Evolutionary conservation across 2,888 invertebrate species (phyloP).

Genomic region (Heliconius hortense): DNA sequence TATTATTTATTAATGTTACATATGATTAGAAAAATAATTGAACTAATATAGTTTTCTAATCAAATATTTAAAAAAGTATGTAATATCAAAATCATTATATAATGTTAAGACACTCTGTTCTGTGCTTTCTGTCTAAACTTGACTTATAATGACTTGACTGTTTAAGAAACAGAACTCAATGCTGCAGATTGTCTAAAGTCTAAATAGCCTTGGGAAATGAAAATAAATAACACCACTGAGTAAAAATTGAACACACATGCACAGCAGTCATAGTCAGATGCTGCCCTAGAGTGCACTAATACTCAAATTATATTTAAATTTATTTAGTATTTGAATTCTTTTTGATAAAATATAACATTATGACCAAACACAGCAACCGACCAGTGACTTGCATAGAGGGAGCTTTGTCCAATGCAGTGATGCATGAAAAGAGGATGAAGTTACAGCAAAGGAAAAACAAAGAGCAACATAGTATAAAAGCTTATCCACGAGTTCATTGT

Average conservation of each 20-base stretch:
- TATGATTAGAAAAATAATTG: not conserved
- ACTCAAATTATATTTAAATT: no score
- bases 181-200: no score
- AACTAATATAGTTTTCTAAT: not conserved
- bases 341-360: not conserved
- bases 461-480: constrained; percentile 52
- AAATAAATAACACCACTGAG: not conserved
- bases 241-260: not conserved
- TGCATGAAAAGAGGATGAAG: constrained; percentile 73
- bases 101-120: no score
- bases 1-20: not conserved
- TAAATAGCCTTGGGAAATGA: no score
- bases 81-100: not conserved
- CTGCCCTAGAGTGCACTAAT: no score
- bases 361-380: constrained; percentile 59
- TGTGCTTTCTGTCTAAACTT: no score
- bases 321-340: not conserved
- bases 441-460: constrained; percentile 57
- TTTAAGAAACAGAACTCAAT: no score
- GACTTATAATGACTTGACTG: no score
- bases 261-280: no score
- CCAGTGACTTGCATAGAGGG: constrained; percentile 83
- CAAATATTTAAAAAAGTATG: not conserved
- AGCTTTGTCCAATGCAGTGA: constrained; percentile 80
- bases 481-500: constrained; percentile 69